Base-by-base conservation (phyloP, 2,113 vertebrate genomes). In the Mohoua ochrocephala region DNA sequence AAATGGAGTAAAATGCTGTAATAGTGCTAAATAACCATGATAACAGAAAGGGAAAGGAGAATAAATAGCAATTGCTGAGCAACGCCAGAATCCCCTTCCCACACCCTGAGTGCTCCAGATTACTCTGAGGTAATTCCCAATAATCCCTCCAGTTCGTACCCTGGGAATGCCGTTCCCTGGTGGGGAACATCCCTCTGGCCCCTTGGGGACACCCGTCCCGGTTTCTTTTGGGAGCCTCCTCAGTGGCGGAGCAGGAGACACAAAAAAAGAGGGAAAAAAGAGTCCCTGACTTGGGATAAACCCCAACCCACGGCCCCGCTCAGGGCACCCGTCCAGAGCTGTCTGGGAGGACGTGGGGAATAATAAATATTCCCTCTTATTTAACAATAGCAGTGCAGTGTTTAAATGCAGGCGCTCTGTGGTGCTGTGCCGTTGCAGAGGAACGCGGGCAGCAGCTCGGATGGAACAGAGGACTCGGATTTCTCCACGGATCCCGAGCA, bases 381-480 rank as follows among this genome's bases (percentile, higher is more conserved):
- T 10, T 22, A 7, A 31, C 4, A 8, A 16, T 3, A 2, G 1
- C 6, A 27, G 14, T 8, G 0, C 18, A 1, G 1, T 11, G 0
- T 15, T 41, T 14, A 14, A 10, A 15, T 45, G 10, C 56, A 45
- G 64, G 30, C 41, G 63, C 57, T 56, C 44, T 28, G 39, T 95
- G 87, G 93, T 98, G 80, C 78, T 89, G 70, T 97, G 97, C 30
- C 59, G 26, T 98, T 95, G 93, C 95, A 99, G 99, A 99, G 99
- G 97, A 99, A 99, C 47, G 99, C 99, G 39, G 99, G 99, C 71
- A 99, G 99, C 87, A 99, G 99, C 97, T 99, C 99, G 49, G 99
- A 99, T 78, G 99, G 99, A 31, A 99, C 99, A 0, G 99, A 99
- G 97, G 99, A 99, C 97, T 99, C 99, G 0, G 99, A 99, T 97